Percentiles rank a stretch among this genome's conserved stretches.
Conservation (phyloP, 2,888 invertebrate species). For the Prosapia bicincta region DNA sequence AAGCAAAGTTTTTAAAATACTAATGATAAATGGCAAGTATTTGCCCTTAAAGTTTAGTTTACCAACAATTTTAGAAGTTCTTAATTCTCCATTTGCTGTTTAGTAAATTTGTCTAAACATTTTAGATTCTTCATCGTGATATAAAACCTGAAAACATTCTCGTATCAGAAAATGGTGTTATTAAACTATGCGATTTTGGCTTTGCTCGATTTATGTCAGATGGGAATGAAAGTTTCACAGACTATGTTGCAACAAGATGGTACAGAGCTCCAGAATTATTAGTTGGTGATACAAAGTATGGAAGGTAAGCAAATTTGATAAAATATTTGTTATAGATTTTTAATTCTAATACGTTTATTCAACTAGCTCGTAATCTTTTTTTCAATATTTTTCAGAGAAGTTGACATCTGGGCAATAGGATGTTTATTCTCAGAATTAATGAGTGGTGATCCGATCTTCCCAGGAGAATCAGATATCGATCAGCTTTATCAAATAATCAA, state of each 20-base stretch:
- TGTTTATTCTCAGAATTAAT: conserved; percentile 83
- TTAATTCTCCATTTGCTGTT: no score
- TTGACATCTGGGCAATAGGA: conserved; percentile 87
- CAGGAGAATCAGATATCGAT: conserved; percentile 87
- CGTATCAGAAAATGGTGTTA: conserved; percentile 73
- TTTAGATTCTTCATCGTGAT: conserved; percentile 80
- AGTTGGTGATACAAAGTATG: conserved; percentile 66
- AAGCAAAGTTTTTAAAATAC: no score
- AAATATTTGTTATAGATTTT: no score
- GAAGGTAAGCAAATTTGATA: no score
- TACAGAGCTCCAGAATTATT: conserved; percentile 84
- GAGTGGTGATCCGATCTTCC: conserved; percentile 81
- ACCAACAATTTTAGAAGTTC: no score
- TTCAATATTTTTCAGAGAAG: conserved; percentile 58
- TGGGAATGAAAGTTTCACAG: conserved; percentile 75
- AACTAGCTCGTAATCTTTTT: no score
- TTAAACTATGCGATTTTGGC: conserved; percentile 89
- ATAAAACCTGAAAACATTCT: conserved; percentile 88
- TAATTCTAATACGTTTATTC: no score
- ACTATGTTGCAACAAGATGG: conserved; percentile 89
- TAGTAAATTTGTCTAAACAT: conserved; percentile 25
- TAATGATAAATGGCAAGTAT: no score
- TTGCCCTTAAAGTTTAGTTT: no score
- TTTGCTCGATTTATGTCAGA: conserved; percentile 73
- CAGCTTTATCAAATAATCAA: conserved; percentile 79